Base-by-base conservation (phyloP, 2,113 vertebrate species). In the Crotophaga sulcirostris region DNA sequence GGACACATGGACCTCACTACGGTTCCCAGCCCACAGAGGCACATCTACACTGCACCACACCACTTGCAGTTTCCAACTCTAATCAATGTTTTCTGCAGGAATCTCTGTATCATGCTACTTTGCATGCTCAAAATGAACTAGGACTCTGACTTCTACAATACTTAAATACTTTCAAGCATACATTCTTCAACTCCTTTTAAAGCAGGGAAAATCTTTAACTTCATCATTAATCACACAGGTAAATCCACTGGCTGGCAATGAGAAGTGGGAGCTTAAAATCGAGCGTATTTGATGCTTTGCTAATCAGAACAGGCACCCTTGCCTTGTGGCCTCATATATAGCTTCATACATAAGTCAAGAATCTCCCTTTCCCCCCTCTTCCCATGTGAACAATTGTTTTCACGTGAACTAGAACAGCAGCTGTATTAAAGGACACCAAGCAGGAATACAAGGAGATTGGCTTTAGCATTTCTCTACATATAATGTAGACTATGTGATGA, bases 21-120 rank as follows among this genome's bases (percentile, higher is more conserved):
- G 31, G 23, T 51, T 80, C 25, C 38, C 45, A 59, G 0, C 17
- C 4, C 34, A 60, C 3, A 2, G 6, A 58, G 5, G 9, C 42
- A 23, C 31, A 52, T 13, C 16, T 33, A 10, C n/a, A 42, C n/a
- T 54, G n/a, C n/a, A 67, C 42, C 28, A 72, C 4, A 8, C 20
- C 16, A 12, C 2, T 0, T 45, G 16, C 17, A 54, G 54, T 62
- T 78, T 16, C 40, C 14, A 70, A 7, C 10, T 54, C 33, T 28
- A 63, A 0, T 3, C 4, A 21, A 36, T 49, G 5, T 13, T 83
- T 88, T 75, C 18, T 33, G 5, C 11, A 8, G 51, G 3, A 62
- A 56, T 60, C 40, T 58, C 34, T 51, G 13, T n/a, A 19, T 3
- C 0, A 0, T 24, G 36, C 13, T 49, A 23, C 17, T 89, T 55